Evolutionary conservation across 2,888 invertebrate genomes (phyloP), one percentile per base, ranked within the genome.

Genomic region (Camponotus fellah): DNA sequence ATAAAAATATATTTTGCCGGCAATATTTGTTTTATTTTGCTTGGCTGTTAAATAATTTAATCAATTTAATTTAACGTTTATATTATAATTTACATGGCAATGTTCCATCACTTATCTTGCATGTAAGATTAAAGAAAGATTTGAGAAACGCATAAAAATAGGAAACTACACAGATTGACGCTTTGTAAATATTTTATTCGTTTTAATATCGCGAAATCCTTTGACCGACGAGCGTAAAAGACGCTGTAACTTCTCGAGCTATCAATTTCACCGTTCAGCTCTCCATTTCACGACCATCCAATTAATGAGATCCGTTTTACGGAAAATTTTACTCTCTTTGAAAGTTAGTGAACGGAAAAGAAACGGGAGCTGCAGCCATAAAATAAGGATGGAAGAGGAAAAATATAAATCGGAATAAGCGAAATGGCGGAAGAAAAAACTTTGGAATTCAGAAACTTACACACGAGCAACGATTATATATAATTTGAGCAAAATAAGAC

Each of bases 251-350:
- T 79, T 79, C 46, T 69, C 58, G 26, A 77, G 58, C 43, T 68
- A 77, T 68, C 69, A 68, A 77, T 77, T 69, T 79, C 21, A 69
- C 21, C 74, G 84, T 84, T 68, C 72, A 66, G 77, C 83, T 86
- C 86, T 86, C 89, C 86, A 90, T 88, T 88, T 86, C 85, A 86
- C 86, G 76, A 87, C 87, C 87, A 92, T 91, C 90, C 91, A 91
- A 91, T 92, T 91, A 92, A 92, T 88, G 80, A 75, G 85, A 87
- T 85, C 81, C 76, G 74, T 71, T 49, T 80, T 68, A 68, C 56
- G 3, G 21, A 43, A 68, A 34, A 77, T 43, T 68, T 68, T 68
- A 43, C 53, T 58, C n/a, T 64, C 43, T 77, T 66, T 58, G 32
- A 77, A n/a, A 65, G 40, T 40, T 66, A 43, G 58, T 43, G 3